Percentiles rank a stretch among this genome's conserved stretches.
Evolutionary conservation across 2,888 invertebrate genomes (phyloP).

Genomic region (Acholoe squamosa): DNA sequence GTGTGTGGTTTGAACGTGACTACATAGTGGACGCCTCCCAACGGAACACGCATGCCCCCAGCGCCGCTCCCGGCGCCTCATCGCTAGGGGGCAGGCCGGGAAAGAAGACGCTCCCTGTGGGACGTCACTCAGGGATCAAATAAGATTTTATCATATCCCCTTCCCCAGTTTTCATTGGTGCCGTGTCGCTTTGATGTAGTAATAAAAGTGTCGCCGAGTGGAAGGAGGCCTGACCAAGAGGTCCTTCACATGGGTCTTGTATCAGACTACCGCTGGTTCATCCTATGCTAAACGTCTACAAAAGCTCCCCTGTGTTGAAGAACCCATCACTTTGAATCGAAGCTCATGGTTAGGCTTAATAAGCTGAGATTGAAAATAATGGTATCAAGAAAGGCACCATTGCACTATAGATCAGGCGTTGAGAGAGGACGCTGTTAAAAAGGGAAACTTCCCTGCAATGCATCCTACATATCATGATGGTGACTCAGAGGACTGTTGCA

Average conservation of each 20-base stretch:
- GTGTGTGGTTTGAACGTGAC: slow-evolving; percentile 6
- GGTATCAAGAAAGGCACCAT: no score
- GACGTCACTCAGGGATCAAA: slow-evolving; percentile 32
- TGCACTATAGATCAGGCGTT: no score
- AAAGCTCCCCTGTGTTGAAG: no score
- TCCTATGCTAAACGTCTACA: no score
- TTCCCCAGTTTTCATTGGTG: background rate
- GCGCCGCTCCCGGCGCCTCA: background rate
- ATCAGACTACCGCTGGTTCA: background rate
- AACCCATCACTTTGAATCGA: no score
- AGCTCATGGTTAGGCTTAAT: no score
- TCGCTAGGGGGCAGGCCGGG: background rate
- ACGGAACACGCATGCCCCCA: background rate
- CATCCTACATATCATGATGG: no score
- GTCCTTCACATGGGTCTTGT: background rate
- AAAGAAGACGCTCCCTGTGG: slow-evolving; percentile 16
- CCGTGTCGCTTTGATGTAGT: slow-evolving; percentile 43
- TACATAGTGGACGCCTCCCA: background rate
- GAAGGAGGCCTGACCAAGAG: slow-evolving; percentile 39
- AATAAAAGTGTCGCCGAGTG: slow-evolving; percentile 42
- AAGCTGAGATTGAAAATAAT: no score
- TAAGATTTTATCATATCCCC: slow-evolving; percentile 47
- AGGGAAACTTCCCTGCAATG: no score
- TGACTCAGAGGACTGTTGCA: no score
- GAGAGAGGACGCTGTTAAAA: no score